Conservation (phyloP, 2,113 vertebrate species). For the Odontesthes bonariensis region DNA sequence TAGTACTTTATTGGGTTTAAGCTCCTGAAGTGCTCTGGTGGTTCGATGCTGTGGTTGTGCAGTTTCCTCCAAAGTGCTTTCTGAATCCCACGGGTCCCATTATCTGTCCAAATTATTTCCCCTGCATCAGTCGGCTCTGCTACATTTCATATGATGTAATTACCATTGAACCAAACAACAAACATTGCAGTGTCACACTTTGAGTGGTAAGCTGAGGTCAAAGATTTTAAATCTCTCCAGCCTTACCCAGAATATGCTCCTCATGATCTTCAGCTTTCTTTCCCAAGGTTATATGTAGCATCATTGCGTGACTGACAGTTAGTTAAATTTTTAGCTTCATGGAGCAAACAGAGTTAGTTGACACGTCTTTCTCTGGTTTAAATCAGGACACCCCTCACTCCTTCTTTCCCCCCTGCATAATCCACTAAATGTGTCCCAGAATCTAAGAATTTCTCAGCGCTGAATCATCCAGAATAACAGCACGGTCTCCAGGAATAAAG, state of each 20-base stretch:
- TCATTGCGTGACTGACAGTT: conserved; percentile 19
- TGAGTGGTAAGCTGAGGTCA: conserved; percentile 3
- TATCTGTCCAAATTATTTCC: conserved; percentile 3
- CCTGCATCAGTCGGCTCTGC: background rate
- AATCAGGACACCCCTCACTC: conserved; percentile 36
- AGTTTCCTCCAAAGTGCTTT: conserved; percentile 20
- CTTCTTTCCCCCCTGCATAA: conserved; percentile 13
- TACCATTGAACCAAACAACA: background rate
- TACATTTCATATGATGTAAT: conserved; percentile 16
- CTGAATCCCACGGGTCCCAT: conserved; percentile 11
- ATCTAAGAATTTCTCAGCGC: conserved; percentile 38
- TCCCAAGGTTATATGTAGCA: background rate
- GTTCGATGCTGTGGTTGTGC: background rate
- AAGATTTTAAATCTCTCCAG: background rate
- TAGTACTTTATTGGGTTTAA: conserved; percentile 13
- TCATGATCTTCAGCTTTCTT: background rate
- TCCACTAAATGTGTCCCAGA: conserved; percentile 46
- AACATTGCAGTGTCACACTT: background rate
- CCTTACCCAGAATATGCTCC: background rate
- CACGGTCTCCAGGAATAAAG: conserved; percentile 58
- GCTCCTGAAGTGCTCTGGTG: background rate
- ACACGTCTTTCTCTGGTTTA: conserved; percentile 49
- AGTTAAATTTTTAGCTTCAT: conserved; percentile 31
- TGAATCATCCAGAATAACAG: conserved; percentile 56
- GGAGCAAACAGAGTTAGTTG: conserved; percentile 50